Percentiles rank a stretch among this genome's conserved stretches.
Evolutionary conservation across 2,113 vertebrate species (phyloP).

Genomic region (Anthoscopus minutus): DNA sequence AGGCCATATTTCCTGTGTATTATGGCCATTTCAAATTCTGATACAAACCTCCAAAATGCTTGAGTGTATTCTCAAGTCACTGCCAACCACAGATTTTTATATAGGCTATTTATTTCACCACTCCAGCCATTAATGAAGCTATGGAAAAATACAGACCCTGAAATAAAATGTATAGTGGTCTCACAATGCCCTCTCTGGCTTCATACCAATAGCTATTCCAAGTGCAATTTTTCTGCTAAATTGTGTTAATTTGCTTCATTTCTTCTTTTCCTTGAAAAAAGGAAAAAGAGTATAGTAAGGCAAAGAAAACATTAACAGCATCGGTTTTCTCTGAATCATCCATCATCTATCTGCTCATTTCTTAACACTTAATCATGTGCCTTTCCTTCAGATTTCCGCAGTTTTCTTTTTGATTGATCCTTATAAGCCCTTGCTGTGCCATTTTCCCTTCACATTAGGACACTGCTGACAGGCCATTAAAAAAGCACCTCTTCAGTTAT

Average conservation of each 20-base stretch:
- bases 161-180: neutral
- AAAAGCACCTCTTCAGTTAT: neutral
- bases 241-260: neutral
- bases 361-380: constrained; percentile 31
- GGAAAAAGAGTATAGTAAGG: neutral
- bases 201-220: neutral
- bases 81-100: neutral
- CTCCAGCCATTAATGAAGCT: neutral
- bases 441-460: neutral
- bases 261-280: neutral
- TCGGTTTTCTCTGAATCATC: constrained; percentile 34
- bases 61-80: neutral
- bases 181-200: neutral
- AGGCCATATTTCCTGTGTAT: neutral
- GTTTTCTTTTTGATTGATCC: constrained; percentile 27
- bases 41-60: neutral
- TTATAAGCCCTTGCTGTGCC: neutral
- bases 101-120: neutral
- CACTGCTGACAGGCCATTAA: neutral
- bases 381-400: neutral
- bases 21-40: neutral
- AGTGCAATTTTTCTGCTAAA: neutral
- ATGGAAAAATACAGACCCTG: neutral
- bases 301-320: neutral
- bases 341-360: neutral